Percentiles rank a stretch among this genome's conserved stretches.
Evolutionary conservation across 2,888 invertebrate species (phyloP).

Genomic region (Acleris sparsana): DNA sequence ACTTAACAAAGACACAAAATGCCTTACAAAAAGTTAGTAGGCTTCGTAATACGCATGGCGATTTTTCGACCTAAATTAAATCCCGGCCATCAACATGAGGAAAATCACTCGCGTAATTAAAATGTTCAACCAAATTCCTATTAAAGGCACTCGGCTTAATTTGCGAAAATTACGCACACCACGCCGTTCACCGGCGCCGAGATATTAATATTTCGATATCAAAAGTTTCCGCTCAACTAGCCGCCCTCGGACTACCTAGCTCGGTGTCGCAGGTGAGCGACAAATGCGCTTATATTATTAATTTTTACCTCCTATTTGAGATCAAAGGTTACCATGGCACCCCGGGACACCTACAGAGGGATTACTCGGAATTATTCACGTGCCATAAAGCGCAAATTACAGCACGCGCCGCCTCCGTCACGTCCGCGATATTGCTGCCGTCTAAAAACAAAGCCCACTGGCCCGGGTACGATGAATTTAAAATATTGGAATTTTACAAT

Average conservation of each 20-base stretch:
- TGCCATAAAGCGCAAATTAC: slow-evolving; percentile 80
- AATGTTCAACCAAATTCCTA: slow-evolving; percentile 72
- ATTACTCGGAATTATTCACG: slow-evolving; percentile 78
- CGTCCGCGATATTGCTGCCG: slow-evolving; percentile 65
- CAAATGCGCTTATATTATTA: slow-evolving; percentile 79
- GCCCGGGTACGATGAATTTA: slow-evolving; percentile 48
- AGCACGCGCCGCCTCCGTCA: slow-evolving; percentile 65
- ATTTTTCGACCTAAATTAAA: slow-evolving; percentile 37
- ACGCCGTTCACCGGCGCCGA: slow-evolving; percentile 75
- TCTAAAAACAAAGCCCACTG: slow-evolving; percentile 59
- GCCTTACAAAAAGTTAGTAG: too few species aligned
- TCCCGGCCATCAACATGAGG: slow-evolving; percentile 53
- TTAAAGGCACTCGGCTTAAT: slow-evolving; percentile 79
- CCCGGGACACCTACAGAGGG: slow-evolving; percentile 48
- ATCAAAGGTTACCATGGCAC: slow-evolving; percentile 76
- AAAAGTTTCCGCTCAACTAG: slow-evolving; percentile 82
- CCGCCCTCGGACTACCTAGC: slow-evolving; percentile 74
- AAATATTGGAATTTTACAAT: slow-evolving; percentile 49
- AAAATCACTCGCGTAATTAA: slow-evolving; percentile 68
- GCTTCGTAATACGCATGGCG: too few species aligned
- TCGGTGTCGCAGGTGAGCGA: slow-evolving; percentile 72
- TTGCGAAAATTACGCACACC: slow-evolving; percentile 78
- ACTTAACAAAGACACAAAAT: not conserved
- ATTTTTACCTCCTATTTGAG: slow-evolving; percentile 69
- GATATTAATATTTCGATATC: slow-evolving; percentile 83